Conservation (phyloP, 2,797 vertebrate species). For the Streptopelia turtur region DNA sequence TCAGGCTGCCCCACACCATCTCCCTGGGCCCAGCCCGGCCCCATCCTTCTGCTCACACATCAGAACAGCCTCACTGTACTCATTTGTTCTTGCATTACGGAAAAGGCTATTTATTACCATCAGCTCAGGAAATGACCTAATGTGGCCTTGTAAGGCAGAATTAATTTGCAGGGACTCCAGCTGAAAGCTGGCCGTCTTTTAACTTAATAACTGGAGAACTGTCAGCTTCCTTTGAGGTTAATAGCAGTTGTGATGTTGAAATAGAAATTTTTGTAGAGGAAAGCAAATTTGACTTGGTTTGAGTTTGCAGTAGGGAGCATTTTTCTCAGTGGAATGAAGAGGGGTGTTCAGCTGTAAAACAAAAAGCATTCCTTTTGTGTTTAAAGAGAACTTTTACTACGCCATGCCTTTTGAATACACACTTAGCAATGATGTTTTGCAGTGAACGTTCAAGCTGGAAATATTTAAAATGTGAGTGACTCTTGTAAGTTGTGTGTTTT, state of each 20-base stretch:
- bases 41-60: conserved; percentile 20
- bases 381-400: conserved; percentile 30
- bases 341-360: conserved; percentile 4
- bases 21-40: background rate
- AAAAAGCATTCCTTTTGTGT: background rate
- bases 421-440: conserved; percentile 35
- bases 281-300: conserved; percentile 58
- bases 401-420: background rate
- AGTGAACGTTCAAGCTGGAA: conserved; percentile 42
- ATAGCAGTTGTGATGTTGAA: conserved; percentile 74
- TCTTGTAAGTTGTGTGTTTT: conserved; percentile 13
- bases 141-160: conserved; percentile 74
- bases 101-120: conserved; percentile 74
- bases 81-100: conserved; percentile 57
- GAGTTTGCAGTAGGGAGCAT: background rate
- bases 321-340: conserved; percentile 22
- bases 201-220: conserved; percentile 75
- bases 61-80: conserved; percentile 34
- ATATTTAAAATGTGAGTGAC: conserved; percentile 43
- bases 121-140: conserved; percentile 74
- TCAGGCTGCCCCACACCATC: background rate
- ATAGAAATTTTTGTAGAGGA: conserved; percentile 61
- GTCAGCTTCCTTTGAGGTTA: conserved; percentile 75
- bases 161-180: conserved; percentile 76
- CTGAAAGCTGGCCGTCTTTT: conserved; percentile 74